Percentiles rank a stretch among this genome's conserved stretches.
Evolutionary conservation across 2,888 invertebrate species (phyloP).

Genomic region (Pristionchus arcanus): DNA sequence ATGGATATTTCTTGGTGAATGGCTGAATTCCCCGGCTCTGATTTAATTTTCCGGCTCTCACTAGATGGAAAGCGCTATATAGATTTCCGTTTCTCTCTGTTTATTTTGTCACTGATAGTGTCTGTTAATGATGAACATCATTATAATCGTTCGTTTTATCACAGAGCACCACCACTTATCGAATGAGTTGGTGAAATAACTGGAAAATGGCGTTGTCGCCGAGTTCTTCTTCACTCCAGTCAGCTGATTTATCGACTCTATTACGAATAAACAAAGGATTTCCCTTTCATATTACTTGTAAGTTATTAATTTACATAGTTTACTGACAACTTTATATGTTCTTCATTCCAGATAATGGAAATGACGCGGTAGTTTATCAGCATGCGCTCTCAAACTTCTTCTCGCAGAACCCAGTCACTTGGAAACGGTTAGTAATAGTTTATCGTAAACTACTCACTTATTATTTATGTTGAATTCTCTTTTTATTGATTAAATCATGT

Average conservation of each 20-base stretch:
- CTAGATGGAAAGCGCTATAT: slow-evolving; percentile 32
- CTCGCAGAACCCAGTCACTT: slow-evolving; percentile 62
- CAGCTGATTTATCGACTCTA: slow-evolving; percentile 57
- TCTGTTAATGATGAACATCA: not conserved
- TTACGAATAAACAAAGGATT: slow-evolving; percentile 53
- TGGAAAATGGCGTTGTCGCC: slow-evolving; percentile 48
- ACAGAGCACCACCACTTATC: not conserved
- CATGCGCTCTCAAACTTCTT: slow-evolving; percentile 67
- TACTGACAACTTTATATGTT: too few species aligned
- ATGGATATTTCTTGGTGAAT: not conserved
- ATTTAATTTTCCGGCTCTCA: not conserved
- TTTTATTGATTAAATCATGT: not conserved
- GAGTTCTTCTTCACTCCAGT: slow-evolving; percentile 45
- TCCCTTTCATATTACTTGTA: slow-evolving; percentile 48
- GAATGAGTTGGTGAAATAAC: not conserved
- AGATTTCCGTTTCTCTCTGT: slow-evolving; percentile 35
- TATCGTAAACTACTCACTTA: not conserved
- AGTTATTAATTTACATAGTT: not conserved
- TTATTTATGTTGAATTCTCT: not conserved
- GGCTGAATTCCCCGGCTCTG: not conserved
- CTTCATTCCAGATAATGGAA: slow-evolving; percentile 61
- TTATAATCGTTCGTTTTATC: not conserved
- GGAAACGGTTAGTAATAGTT: slow-evolving; percentile 60
- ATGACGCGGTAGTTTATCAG: slow-evolving; percentile 64
- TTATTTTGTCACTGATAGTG: not conserved